Evolutionary conservation across 2,797 vertebrate genomes (phyloP).

Genomic region (Oreochromis mossambicus): DNA sequence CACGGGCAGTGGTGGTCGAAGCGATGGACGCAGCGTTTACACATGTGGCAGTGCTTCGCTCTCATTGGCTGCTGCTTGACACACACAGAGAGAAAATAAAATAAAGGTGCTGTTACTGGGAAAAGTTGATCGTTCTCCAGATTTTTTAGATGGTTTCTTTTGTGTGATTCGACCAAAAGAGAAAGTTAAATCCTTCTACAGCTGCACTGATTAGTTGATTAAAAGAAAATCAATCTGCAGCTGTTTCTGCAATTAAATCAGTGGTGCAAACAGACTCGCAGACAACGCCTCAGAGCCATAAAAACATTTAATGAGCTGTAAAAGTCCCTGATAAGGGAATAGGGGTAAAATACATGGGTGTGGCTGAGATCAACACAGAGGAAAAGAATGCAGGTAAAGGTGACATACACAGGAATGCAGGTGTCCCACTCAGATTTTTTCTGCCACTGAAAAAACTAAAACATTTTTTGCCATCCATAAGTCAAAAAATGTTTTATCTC

Average conservation of each 20-base stretch:
- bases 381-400: accelerated
- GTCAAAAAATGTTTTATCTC: too few species aligned
- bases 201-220: not conserved
- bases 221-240: not conserved
- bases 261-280: not conserved
- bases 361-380: not conserved
- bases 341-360: not conserved
- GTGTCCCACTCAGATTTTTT: accelerated
- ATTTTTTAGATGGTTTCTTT: not conserved
- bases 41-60: slow-evolving; percentile 88
- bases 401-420: not conserved
- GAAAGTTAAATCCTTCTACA: not conserved
- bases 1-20: slow-evolving; percentile 97
- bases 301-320: not conserved
- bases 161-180: not conserved
- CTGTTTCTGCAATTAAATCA: not conserved
- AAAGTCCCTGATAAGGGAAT: not conserved
- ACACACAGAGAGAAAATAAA: slow-evolving; percentile 80
- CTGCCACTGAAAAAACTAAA: not conserved
- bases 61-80: slow-evolving; percentile 88
- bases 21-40: slow-evolving; percentile 87
- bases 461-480: too few species aligned
- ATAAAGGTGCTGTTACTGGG: slow-evolving; percentile 81
- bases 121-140: slow-evolving; percentile 66
- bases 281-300: accelerated